Percentiles rank a stretch among this genome's conserved stretches.
These are phyloP conservation scores for Elegia similella DNA, from an alignment of 2,888 invertebrate genomes.

Conservation along the genomic window DNA sequence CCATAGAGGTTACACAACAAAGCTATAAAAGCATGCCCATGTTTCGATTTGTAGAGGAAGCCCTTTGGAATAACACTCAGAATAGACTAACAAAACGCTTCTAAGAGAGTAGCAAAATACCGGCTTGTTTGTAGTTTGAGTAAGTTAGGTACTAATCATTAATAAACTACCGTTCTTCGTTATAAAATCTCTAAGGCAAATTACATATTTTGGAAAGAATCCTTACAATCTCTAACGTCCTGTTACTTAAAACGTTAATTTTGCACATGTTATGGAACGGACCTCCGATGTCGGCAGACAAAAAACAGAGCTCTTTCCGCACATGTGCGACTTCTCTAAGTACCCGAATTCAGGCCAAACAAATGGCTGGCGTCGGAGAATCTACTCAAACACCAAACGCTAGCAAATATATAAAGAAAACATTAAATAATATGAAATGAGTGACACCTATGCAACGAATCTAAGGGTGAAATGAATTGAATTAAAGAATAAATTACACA, in stretches of 20 bases:
- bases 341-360: conserved; percentile 53
- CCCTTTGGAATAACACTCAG: conserved; percentile 53
- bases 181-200: too few species aligned
- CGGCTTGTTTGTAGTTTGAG: conserved; percentile 49
- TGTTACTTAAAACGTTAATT: conserved; percentile 50
- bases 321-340: conserved; percentile 50
- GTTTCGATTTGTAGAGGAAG: conserved; percentile 61
- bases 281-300: conserved; percentile 67
- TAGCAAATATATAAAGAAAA: conserved; percentile 32
- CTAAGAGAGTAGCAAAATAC: conserved; percentile 44
- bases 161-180: conserved; percentile 36
- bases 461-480: conserved; percentile 57
- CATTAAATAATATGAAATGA: conserved; percentile 43
- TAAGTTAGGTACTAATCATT: conserved; percentile 59
- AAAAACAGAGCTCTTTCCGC: conserved; percentile 63
- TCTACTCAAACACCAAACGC: conserved; percentile 31
- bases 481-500: conserved; percentile 65
- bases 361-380: conserved; percentile 24
- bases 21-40: conserved; percentile 68
- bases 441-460: conserved; percentile 45
- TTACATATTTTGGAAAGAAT: conserved; percentile 31
- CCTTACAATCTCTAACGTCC: conserved; percentile 51
- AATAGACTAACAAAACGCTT: conserved; percentile 66
- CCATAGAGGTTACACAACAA: conserved; percentile 77
- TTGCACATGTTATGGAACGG: conserved; percentile 68